Evolutionary conservation across 2,113 vertebrate species (phyloP), one percentile per base, ranked within the genome.

Genomic region (Cacatua alba): DNA sequence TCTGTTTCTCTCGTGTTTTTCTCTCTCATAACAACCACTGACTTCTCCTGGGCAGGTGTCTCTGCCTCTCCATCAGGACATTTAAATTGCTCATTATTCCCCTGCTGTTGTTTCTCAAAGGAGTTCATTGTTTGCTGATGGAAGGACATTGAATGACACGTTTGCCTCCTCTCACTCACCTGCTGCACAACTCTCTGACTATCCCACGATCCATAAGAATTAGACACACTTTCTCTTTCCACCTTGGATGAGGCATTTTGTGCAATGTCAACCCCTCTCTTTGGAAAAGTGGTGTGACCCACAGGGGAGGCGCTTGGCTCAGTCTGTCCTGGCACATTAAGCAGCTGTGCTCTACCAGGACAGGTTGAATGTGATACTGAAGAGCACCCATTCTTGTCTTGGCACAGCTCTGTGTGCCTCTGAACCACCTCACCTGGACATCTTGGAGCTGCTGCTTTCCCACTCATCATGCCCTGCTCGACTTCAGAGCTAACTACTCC

Each of bases 1-100:
- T 99, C 99, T 2, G 98, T 99, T 97, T 99, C 99, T 7, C 64
- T 89, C 75, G 84, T 94, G 19, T 53, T 68, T 97, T 98, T 99
- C 91, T 98, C 98, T 94, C 98, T 97, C 96, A 99, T 98, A 94
- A 98, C 96, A 70, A 98, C 98, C 1, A 0, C 85, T 70, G 92
- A 69, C 60, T 91, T 94, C 81, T 96, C 90, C 69, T 94, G 92
- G 57, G 39, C n/a, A 19, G 63, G 19, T 39, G 41, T 63, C 68
- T 86, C 92, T 63, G 60, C 29, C 80, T 91, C 86, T 9, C 37
- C 35, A 31, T 82, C 74, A 59, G 70, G 35, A 60, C 48, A 72
- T 64, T 81, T 95, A 51, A 23, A 4, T 37, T 83, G 69, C 31
- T 51, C 41, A 8, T 43, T 79, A 13, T 74, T 83, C 26, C 17